These are phyloP conservation scores for Sclerodermus sp. DNA, from an alignment of 2,888 invertebrate species.

Conservation along the genomic window DNA sequence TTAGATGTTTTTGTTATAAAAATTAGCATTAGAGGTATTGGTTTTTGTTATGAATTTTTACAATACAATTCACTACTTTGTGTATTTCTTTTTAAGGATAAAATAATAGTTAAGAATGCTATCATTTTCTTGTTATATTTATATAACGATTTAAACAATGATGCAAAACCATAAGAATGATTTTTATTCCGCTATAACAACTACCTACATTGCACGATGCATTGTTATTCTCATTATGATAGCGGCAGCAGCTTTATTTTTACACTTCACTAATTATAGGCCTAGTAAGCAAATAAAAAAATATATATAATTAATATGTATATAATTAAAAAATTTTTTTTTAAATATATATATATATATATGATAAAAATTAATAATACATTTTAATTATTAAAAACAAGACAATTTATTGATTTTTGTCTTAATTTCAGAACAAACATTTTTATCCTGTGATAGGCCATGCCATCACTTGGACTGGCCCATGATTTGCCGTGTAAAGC, in stretches of 20 bases:
- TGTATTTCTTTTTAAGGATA: not conserved
- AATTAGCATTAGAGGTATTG: too few relatives aligned
- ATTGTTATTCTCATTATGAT: constrained; percentile 44
- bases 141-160: constrained; percentile 36
- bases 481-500: constrained; percentile 77
- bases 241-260: constrained; percentile 48
- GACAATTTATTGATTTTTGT: too few relatives aligned
- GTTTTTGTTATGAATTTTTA: too few relatives aligned
- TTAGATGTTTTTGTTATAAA: too few relatives aligned
- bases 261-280: constrained; percentile 49
- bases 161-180: constrained; percentile 35
- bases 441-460: constrained; percentile 74
- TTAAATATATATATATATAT: not conserved
- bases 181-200: constrained; percentile 24
- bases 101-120: constrained; percentile 25
- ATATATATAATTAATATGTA: not conserved
- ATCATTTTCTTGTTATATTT: constrained; percentile 35
- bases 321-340: not conserved
- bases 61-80: not conserved
- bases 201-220: constrained; percentile 39
- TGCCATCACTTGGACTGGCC: constrained; percentile 78
- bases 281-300: constrained; percentile 46
- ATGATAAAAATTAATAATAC: too few relatives aligned
- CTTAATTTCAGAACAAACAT: constrained; percentile 69
- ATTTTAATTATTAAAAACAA: too few relatives aligned